Evolutionary conservation across 1,140 invertebrate species (phyloP).

Genomic region (Schmidtea mediterranea): DNA sequence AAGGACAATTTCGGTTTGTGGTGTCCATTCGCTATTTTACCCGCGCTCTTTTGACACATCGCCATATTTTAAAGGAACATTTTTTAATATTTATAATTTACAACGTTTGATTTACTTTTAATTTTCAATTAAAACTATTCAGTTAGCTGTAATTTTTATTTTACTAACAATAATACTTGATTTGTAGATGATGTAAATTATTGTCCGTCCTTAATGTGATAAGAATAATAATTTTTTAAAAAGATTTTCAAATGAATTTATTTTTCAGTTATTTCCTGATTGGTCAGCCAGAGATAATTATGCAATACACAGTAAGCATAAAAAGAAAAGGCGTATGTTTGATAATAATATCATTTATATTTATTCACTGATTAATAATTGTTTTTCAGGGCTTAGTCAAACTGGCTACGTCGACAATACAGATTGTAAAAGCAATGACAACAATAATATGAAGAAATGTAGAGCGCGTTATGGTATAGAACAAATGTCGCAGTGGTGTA

Average conservation of each 20-base stretch:
- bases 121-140: too few species aligned
- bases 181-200: too few species aligned
- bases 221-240: not conserved
- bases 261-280: conserved; percentile 3
- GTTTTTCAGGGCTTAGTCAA: not conserved
- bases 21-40: too few species aligned
- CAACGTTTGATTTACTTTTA: too few species aligned
- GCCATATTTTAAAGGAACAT: too few species aligned
- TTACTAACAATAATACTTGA: too few species aligned
- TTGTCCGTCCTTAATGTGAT: too few species aligned
- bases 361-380: not conserved
- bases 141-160: too few species aligned
- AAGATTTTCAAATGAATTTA: not conserved
- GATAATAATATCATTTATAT: not conserved
- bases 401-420: not conserved
- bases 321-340: conserved; percentile 1
- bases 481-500: conserved; percentile 94
- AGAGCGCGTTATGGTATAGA: conserved; percentile 86
- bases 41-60: too few species aligned
- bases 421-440: conserved; percentile 1
- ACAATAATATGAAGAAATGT: conserved; percentile 63
- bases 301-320: not conserved
- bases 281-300: conserved; percentile 6
- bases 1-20: too few species aligned
- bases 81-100: too few species aligned